Conservation (phyloP, 2,888 invertebrate species). For the Lingula anatina region DNA sequence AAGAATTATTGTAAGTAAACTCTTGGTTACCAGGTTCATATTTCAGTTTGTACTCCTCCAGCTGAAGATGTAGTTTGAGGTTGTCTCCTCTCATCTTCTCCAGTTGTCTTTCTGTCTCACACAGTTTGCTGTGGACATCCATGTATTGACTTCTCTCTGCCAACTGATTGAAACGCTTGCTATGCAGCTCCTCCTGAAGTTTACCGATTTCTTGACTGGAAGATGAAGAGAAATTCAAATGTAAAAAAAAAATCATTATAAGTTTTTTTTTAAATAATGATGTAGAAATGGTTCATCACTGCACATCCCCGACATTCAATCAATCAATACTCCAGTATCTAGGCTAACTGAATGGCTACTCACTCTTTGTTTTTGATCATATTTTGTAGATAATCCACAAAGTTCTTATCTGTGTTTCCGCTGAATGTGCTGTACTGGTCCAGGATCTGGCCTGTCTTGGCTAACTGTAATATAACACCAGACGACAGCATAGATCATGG, state of each 20-base stretch:
- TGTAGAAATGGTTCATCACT: not conserved
- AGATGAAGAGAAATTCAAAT: not conserved
- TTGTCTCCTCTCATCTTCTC: constrained; percentile 19
- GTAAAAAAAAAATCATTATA: not conserved
- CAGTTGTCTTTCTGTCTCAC: constrained; percentile 17
- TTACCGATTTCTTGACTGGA: constrained; percentile 7
- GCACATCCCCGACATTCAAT: too few species aligned
- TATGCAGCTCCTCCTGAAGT: constrained; percentile 10
- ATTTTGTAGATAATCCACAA: constrained; percentile 17
- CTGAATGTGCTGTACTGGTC: too few species aligned
- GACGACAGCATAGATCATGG: too few species aligned
- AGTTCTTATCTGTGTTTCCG: constrained; percentile 16
- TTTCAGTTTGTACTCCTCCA: constrained; percentile 26
- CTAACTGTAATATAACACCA: too few species aligned
- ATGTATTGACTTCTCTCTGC: constrained; percentile 19
- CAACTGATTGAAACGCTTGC: constrained; percentile 18
- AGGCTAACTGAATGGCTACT: constrained; percentile 8
- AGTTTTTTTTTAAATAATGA: not conserved
- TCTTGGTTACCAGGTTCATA: constrained; percentile 27
- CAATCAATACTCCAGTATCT: constrained; percentile 7
- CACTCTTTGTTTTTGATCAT: constrained; percentile 19
- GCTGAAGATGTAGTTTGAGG: constrained; percentile 19
- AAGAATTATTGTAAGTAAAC: too few species aligned
- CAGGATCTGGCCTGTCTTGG: too few species aligned
- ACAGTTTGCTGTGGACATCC: constrained; percentile 12